phyloP scores from a whole-genome alignment of 2,797 vertebrate genomes.

The Tragopan temminckii region DNA sequence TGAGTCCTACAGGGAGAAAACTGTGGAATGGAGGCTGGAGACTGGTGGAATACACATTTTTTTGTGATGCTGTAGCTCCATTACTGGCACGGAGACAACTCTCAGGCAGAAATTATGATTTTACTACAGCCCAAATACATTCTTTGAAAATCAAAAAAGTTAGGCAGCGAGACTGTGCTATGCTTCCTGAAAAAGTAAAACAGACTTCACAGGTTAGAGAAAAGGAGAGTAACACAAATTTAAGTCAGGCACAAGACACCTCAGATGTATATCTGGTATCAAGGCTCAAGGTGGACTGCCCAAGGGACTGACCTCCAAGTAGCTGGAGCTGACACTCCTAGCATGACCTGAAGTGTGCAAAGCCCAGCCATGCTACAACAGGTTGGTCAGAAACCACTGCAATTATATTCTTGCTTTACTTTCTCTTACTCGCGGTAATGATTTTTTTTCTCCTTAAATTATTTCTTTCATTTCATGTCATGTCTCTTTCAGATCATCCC shows the following conservation, averaged over 20 bases:
- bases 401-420: not conserved
- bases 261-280: fast-evolving
- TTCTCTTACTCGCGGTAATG: not conserved
- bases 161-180: not conserved
- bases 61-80: not conserved
- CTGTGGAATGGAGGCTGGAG: not conserved
- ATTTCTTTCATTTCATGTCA: conserved; percentile 21
- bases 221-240: not conserved
- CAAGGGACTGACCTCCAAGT: too few relatives aligned
- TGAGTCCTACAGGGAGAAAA: not conserved
- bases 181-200: not conserved
- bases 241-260: fast-evolving
- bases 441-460: not conserved
- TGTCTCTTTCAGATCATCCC: conserved; percentile 10
- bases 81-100: not conserved
- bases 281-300: not conserved
- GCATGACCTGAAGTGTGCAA: too few relatives aligned
- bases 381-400: not conserved
- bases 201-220: not conserved
- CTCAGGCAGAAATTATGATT: not conserved
- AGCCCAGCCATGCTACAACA: not conserved
- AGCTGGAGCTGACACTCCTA: not conserved
- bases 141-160: not conserved
- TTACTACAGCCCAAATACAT: not conserved
- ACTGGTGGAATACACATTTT: not conserved